Base-by-base conservation (phyloP, 23 tunicate species). In the Clavelina lepadiformis region DNA sequence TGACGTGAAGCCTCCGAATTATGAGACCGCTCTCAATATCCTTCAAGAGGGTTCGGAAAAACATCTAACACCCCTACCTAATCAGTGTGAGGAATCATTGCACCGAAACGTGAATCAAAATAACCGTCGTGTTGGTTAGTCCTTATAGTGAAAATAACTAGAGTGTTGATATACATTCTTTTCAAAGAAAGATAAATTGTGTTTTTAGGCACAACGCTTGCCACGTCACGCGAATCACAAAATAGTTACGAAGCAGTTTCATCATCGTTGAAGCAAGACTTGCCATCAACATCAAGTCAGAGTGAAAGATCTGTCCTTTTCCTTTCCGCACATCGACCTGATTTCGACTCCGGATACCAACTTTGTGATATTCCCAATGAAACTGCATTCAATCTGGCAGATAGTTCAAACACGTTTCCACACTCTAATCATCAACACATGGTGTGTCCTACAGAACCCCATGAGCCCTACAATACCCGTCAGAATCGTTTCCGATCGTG, bases 331-430 rank as follows among this genome's bases (percentile, higher is more conserved):
- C 21, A 31, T 18, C 54, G 57, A 1, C 70, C 33, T 0, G 73
- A 76, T 20, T 76, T 65, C 44, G 82, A 76, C 28, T 76, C 82
- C 32, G 82, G 82, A 2, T 76, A 37, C 69, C 73, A 76, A 15
- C 21, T 76, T 3, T 18, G 82, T 41, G 66, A 31, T 18, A n/a
- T 56, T 22, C 28, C 56, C 3, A 73, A 76, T 19, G 78, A 72
- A 38, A 59, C 25, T 6, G 27, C 36, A 4, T 38, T 59, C 3
- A 55, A 51, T 33, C 51, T 64, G 31, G 76, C 41, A 8, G 50
- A 63, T 15, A 7, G 8, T 23, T n/a, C 28, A 35, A 8, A 50
- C 19, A 19, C 68, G 21, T 11, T 15, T 15, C 15, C 15, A 15
- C 49, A 44, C 15, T 15, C 15, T 44, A 11, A 15, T 44, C 49